Conservation (phyloP, 2,888 invertebrate genomes). For the Lamproptera curius region DNA sequence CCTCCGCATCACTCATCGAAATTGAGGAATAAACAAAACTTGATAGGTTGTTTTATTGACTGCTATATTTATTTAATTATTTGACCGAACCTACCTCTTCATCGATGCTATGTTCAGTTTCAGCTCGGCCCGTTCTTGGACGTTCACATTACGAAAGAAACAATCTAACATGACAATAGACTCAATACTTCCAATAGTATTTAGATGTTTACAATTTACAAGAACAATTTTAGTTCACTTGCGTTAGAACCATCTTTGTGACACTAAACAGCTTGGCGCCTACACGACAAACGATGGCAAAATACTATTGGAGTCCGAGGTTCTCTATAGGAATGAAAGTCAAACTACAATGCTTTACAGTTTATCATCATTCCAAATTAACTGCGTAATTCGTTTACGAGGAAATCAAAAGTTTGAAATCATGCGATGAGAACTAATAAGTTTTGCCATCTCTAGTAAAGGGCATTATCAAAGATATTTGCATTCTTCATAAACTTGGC, state of each 20-base stretch:
- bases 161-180: constrained; percentile 79
- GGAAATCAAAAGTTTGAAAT: no score
- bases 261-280: background rate
- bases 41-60: constrained; percentile 32
- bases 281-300: constrained; percentile 7
- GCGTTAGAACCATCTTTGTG: constrained; percentile 3
- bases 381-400: constrained; percentile 11
- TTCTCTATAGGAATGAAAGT: constrained; percentile 24
- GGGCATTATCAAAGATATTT: no score
- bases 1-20: constrained; percentile 68
- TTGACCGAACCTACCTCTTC: constrained; percentile 73
- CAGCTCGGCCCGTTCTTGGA: constrained; percentile 64
- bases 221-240: background rate
- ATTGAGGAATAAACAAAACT: constrained; percentile 59
- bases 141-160: constrained; percentile 73
- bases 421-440: constrained; percentile 23
- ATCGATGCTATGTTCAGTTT: constrained; percentile 66
- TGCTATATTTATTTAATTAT: constrained; percentile 41
- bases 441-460: no score
- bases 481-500: no score
- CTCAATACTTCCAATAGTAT: constrained; percentile 70
- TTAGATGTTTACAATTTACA: constrained; percentile 32
- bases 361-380: constrained; percentile 22
- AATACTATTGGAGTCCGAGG: constrained; percentile 68
- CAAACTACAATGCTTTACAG: constrained; percentile 25